These are phyloP conservation scores for Heliopora coerulea DNA, from an alignment of 92 coral and sea anemone genomes.

Conservation along the genomic window DNA sequence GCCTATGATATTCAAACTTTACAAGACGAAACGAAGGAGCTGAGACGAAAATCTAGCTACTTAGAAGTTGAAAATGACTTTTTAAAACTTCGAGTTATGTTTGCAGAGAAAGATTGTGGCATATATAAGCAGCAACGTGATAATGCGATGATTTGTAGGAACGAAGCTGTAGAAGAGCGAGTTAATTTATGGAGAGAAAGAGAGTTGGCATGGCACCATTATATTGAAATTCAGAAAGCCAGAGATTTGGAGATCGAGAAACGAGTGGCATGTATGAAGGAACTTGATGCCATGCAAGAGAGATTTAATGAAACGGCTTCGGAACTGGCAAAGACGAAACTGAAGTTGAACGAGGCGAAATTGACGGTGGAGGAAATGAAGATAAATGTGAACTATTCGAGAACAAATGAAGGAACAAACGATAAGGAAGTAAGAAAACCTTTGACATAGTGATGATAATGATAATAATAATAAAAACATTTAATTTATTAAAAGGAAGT, in stretches of 20 bases:
- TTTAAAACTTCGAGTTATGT: neutral
- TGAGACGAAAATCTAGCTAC: neutral
- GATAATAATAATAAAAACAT: too few species aligned
- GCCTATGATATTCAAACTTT: neutral
- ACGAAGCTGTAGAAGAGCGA: neutral
- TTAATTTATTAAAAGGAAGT: too few species aligned
- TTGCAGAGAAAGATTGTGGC: neutral
- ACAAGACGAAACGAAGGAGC: neutral
- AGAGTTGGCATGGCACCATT: neutral
- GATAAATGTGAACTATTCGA: neutral
- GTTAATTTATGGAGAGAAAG: neutral
- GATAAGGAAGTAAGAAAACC: neutral
- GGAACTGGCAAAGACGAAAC: neutral
- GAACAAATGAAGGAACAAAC: neutral
- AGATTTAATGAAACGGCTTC: neutral
- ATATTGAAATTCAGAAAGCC: neutral
- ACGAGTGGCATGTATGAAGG: neutral
- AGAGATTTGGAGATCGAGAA: neutral
- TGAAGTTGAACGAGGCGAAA: slow-evolving; percentile 1
- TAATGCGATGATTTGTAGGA: neutral
- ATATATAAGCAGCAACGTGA: neutral
- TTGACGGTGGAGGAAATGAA: neutral
- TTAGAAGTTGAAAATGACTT: neutral
- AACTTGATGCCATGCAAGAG: neutral
- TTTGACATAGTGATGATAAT: neutral